Percentiles rank a stretch among this genome's conserved stretches.
These are phyloP conservation scores for Malacosoma neustria DNA, from an alignment of 2,888 invertebrate species.

Conservation along the genomic window DNA sequence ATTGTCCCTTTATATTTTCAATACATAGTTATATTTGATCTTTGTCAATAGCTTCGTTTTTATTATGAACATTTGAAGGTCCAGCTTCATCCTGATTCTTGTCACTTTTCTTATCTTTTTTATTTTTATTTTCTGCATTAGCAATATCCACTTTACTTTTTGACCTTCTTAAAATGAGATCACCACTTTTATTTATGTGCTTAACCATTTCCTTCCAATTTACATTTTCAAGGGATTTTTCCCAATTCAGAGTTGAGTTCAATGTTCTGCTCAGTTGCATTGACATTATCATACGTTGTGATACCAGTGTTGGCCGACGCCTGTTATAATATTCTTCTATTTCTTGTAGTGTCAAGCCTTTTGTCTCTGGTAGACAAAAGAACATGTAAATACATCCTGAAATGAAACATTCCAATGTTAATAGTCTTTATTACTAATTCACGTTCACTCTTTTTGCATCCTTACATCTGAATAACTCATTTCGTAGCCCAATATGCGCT, in stretches of 20 bases:
- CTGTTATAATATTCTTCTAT: slow-evolving; percentile 79
- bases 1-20: not conserved
- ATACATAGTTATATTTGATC: not conserved
- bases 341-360: slow-evolving; percentile 76
- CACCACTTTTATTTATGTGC: not conserved
- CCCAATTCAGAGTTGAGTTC: not conserved
- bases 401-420: too few species aligned
- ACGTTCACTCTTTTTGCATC: too few species aligned
- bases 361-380: slow-evolving; percentile 76
- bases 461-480: too few species aligned
- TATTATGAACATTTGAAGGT: not conserved
- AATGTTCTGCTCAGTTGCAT: slow-evolving; percentile 12
- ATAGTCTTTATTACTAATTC: too few species aligned
- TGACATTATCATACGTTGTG: slow-evolving; percentile 28
- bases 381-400: slow-evolving; percentile 70
- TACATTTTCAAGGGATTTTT: not conserved
- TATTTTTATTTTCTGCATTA: not conserved
- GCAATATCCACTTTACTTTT: not conserved
- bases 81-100: not conserved
- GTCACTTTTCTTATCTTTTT: not conserved
- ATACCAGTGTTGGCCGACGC: slow-evolving; percentile 51
- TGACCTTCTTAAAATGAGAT: not conserved
- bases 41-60: not conserved
- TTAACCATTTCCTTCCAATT: not conserved
- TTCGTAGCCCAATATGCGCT: too few species aligned